These are phyloP conservation scores for Argyresthia goedartella DNA, from an alignment of 2,888 invertebrate genomes.

Conservation along the genomic window DNA sequence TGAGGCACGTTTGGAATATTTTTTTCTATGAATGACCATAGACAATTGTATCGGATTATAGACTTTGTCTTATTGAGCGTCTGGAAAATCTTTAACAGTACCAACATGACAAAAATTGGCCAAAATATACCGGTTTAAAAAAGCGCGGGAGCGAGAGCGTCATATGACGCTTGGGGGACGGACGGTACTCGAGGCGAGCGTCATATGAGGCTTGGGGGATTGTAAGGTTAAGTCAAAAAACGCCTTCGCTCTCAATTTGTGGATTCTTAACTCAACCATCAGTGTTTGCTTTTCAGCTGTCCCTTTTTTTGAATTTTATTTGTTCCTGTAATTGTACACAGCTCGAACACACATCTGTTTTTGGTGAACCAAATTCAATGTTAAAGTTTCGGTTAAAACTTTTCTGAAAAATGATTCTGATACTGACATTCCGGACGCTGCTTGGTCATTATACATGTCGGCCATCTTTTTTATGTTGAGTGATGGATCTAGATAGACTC, in stretches of 20 bases:
- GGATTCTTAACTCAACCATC: not conserved
- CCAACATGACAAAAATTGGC: too few relatives aligned
- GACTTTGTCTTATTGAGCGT: too few relatives aligned
- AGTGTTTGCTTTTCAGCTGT: constrained; percentile 3
- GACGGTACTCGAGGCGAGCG: too few relatives aligned
- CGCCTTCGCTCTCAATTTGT: not conserved
- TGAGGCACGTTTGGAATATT: too few relatives aligned
- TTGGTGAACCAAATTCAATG: constrained; percentile 12
- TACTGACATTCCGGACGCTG: constrained; percentile 2
- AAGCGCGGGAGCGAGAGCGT: too few relatives aligned
- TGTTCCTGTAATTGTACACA: constrained; percentile 10
- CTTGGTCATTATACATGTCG: constrained; percentile 9
- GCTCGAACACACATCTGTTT: constrained; percentile 12
- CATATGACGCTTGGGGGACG: too few relatives aligned
- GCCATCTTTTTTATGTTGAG: constrained; percentile 6
- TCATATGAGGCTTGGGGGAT: too few relatives aligned
- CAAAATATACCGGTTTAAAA: too few relatives aligned
- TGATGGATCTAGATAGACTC: constrained; percentile 6
- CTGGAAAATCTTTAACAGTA: too few relatives aligned
- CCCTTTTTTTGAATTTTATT: constrained; percentile 7
- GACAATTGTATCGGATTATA: too few relatives aligned
- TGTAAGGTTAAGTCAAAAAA: too few relatives aligned
- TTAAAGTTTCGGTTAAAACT: constrained; percentile 10
- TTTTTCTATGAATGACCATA: too few relatives aligned
- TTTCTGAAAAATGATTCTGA: constrained; percentile 8